Percentiles rank a stretch among this genome's conserved stretches.
Conservation (phyloP, 2,888 invertebrate species). For the Thysanoteuthis rhombus region DNA sequence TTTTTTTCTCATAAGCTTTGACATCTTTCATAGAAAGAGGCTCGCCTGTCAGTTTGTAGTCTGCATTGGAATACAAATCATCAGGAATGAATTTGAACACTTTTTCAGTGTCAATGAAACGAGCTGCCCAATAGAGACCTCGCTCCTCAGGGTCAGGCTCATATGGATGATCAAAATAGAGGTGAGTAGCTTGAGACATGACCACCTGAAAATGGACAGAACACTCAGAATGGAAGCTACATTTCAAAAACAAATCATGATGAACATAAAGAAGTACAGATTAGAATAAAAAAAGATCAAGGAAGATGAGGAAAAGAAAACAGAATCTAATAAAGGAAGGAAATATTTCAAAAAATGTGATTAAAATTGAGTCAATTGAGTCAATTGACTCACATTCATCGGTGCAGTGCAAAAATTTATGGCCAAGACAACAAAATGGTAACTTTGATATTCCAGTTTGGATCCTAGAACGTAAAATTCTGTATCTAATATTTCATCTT, state of each 20-base stretch:
- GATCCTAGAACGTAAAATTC: no score
- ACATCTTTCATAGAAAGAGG: constrained; percentile 47
- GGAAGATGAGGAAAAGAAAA: background rate
- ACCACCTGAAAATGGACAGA: constrained; percentile 50
- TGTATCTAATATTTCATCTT: no score
- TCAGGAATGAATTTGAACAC: constrained; percentile 60
- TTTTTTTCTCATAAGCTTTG: constrained; percentile 45
- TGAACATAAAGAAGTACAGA: background rate
- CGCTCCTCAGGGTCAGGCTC: constrained; percentile 62
- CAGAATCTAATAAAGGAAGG: background rate
- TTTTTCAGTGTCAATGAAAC: constrained; percentile 58
- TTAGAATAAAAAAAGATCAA: background rate
- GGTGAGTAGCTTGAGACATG: constrained; percentile 58
- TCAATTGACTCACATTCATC: no score
- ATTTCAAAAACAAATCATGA: background rate
- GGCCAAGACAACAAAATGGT: no score
- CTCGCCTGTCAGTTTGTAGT: constrained; percentile 56
- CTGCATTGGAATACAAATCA: constrained; percentile 54
- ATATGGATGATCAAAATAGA: constrained; percentile 61
- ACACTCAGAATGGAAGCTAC: background rate
- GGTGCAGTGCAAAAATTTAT: no score
- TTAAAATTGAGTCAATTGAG: no score
- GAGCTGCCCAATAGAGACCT: constrained; percentile 63
- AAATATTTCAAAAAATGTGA: background rate
- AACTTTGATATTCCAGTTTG: no score